phyloP scores from a whole-genome alignment of 2,888 invertebrate genomes.

The Cryptocephalus moraei region DNA sequence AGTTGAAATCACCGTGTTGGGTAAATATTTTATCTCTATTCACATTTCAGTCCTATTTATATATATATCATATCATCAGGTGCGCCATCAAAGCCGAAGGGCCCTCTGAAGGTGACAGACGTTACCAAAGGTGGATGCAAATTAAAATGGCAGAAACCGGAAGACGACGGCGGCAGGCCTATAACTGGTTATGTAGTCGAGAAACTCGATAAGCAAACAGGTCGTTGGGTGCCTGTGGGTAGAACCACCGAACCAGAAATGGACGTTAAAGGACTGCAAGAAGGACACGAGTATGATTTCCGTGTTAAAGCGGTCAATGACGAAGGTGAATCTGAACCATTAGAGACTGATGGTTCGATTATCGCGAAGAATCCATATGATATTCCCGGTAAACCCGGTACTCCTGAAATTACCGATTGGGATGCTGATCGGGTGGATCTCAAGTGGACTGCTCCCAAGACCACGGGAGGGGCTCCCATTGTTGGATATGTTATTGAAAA shows the following conservation, averaged over 20 bases:
- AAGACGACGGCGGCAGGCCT: slow-evolving; percentile 91
- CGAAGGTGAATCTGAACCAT: slow-evolving; percentile 89
- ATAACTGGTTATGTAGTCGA: slow-evolving; percentile 89
- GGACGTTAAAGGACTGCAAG: slow-evolving; percentile 81
- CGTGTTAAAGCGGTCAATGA: slow-evolving; percentile 89
- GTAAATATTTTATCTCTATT: slow-evolving; percentile 33
- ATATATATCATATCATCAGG: slow-evolving; percentile 33
- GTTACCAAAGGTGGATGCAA: slow-evolving; percentile 86
- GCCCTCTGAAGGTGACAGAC: slow-evolving; percentile 79
- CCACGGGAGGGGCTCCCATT: slow-evolving; percentile 69
- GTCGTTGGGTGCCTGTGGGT: slow-evolving; percentile 90
- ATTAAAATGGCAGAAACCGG: slow-evolving; percentile 87
- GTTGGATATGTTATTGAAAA: slow-evolving; percentile 83
- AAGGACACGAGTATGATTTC: slow-evolving; percentile 90
- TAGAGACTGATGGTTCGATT: slow-evolving; percentile 81
- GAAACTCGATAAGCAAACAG: slow-evolving; percentile 84
- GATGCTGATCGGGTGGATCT: slow-evolving; percentile 81
- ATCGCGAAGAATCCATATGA: slow-evolving; percentile 95
- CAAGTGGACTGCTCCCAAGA: slow-evolving; percentile 72
- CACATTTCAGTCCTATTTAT: not conserved
- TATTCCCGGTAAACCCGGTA: slow-evolving; percentile 76
- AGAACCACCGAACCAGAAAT: slow-evolving; percentile 77
- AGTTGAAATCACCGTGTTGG: slow-evolving; percentile 83
- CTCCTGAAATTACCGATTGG: slow-evolving; percentile 80
- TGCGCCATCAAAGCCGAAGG: slow-evolving; percentile 77